Evolutionary conservation across 1,140 invertebrate species (phyloP), one percentile per base, ranked within the genome.

Genomic region (Cotesia typhae): DNA sequence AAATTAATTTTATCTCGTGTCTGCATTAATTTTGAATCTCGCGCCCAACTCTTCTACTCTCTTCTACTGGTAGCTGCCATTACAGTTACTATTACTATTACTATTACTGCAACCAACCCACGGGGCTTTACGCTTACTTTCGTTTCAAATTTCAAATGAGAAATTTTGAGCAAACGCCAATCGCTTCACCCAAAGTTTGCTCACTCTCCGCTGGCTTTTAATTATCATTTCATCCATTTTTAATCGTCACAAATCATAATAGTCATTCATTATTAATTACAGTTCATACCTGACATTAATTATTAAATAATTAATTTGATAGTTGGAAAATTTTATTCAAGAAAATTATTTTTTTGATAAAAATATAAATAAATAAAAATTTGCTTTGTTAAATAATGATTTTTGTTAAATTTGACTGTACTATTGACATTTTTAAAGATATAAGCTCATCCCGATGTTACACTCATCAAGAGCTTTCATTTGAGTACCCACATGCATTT

Each of bases 1-100:
- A 84, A 87, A 87, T 87, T 87, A 87, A 87, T 87, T 87, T 87
- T 87, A 86, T 87, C 84, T 87, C 81, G 81, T 84, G 79, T 82
- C 74, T 74, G 75, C 73, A 83, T 86, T 83, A 84, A 85, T 84
- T 84, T 84, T 83, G 63, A 74, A 85, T 82, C 63, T 68, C 60
- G 67, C 69, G 64, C 71, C 38, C 36, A 61, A 7, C 17, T 55
- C 53, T 5, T 55, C 12, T 55, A 55, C 53, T n/a, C 53, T 9
- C 5, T 55, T n/a, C 17, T n/a, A 14, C 53, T 55, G 9, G 7
- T 55, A 28, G 28, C 53, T 55, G 38, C 38, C 4, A 47, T 10
- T 47, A 47, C 41, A 47, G 41, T 47, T 9, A 47, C 41, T 47
- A 47, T 47, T 47, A 47, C 38, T 41, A 41, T 1, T 41, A 41